phyloP scores from a whole-genome alignment of 2,888 invertebrate species.

The Drosophila lutescens region DNA sequence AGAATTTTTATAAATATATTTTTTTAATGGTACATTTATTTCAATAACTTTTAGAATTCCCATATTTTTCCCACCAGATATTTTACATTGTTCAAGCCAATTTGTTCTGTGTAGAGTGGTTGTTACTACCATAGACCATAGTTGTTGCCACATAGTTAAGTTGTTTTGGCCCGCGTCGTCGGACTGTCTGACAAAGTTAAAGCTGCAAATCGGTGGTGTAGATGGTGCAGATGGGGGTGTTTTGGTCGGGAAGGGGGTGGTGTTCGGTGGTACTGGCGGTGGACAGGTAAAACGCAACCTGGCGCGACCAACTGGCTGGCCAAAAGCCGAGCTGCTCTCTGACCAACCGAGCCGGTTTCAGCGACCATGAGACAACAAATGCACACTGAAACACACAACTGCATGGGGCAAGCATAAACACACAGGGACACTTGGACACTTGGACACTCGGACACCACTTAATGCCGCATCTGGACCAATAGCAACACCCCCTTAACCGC shows the following conservation, averaged over 20 bases:
- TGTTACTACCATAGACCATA: slow-evolving; percentile 20
- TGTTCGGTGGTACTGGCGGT: neutral
- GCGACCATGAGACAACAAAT: slow-evolving; percentile 22
- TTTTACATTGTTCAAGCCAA: neutral
- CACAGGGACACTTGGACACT: neutral
- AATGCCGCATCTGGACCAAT: slow-evolving; percentile 2
- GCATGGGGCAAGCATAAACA: neutral
- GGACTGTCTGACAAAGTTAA: slow-evolving; percentile 49
- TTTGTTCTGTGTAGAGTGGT: slow-evolving; percentile 1
- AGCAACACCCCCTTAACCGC: neutral
- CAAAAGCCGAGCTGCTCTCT: slow-evolving; percentile 13
- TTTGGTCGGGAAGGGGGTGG: slow-evolving; percentile 1
- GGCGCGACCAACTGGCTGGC: slow-evolving; percentile 35
- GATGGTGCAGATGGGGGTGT: neutral
- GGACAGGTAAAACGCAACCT: slow-evolving; percentile 3
- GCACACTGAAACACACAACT: neutral
- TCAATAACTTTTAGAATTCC: too few relatives aligned
- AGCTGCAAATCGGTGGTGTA: slow-evolving; percentile 9
- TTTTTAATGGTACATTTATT: too few relatives aligned
- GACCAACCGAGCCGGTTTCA: slow-evolving; percentile 31
- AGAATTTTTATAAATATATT: too few relatives aligned
- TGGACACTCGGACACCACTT: slow-evolving; percentile 12
- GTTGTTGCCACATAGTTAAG: slow-evolving; percentile 59
- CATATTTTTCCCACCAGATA: neutral
- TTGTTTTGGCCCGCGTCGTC: slow-evolving; percentile 51